Evolutionary conservation across 2,888 invertebrate species (phyloP).

Genomic region (Stenolophus ochropezus): DNA sequence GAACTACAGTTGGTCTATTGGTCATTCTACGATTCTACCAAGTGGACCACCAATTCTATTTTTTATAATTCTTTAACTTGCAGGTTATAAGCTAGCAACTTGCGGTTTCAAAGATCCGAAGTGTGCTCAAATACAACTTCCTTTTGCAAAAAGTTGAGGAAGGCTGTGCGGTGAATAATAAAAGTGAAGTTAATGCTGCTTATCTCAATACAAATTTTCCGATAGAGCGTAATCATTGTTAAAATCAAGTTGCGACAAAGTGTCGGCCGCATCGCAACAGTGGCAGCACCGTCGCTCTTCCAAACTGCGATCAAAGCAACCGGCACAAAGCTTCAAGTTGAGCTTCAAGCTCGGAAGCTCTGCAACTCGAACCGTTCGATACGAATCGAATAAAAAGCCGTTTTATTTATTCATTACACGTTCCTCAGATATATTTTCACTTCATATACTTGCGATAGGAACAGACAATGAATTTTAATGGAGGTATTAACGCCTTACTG

Average conservation of each 20-base stretch:
- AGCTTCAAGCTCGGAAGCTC: conserved; percentile 16
- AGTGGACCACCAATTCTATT: too few relatives aligned
- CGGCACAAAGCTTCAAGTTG: conserved; percentile 11
- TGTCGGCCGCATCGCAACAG: conserved; percentile 1
- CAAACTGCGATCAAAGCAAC: conserved; percentile 41
- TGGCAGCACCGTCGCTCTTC: conserved; percentile 19
- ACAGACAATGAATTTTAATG: conserved; percentile 72
- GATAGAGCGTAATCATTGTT: conserved; percentile 11
- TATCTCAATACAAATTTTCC: conserved; percentile 1
- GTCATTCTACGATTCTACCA: too few relatives aligned
- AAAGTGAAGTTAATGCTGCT: neutral
- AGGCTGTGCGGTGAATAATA: neutral
- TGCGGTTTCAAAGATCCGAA: too few relatives aligned
- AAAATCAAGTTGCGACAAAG: conserved; percentile 29
- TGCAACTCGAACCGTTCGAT: conserved; percentile 34
- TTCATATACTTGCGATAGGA: conserved; percentile 71
- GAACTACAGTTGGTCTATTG: too few relatives aligned
- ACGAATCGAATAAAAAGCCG: conserved; percentile 57
- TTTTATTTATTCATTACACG: conserved; percentile 70
- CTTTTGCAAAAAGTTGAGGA: neutral
- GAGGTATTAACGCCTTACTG: conserved; percentile 58
- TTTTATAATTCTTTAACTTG: too few relatives aligned
- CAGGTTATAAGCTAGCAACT: too few relatives aligned
- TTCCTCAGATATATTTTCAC: conserved; percentile 72
- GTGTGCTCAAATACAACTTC: neutral